Evolutionary conservation across 2,113 vertebrate species (phyloP).

Genomic region (Ctenodactylus gundi): DNA sequence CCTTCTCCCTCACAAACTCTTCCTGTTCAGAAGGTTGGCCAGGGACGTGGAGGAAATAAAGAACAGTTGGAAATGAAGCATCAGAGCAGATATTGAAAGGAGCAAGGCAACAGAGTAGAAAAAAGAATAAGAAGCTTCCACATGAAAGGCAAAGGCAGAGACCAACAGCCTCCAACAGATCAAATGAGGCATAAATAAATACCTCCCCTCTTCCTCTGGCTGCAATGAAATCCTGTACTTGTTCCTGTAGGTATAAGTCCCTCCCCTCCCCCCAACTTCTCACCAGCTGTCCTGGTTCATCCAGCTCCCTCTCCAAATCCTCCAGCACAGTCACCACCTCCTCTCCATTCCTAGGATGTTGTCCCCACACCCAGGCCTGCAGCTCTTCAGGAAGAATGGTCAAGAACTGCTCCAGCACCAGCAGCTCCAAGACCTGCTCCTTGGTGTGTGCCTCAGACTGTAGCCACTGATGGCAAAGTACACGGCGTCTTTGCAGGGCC

Average conservation of each 20-base stretch:
- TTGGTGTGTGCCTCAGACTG: constrained; percentile 30
- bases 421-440: constrained; percentile 61
- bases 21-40: not conserved
- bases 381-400: constrained; percentile 45
- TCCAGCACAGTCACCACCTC: constrained; percentile 53
- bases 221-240: not conserved
- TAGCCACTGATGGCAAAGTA: constrained; percentile 54
- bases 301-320: constrained; percentile 59
- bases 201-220: not conserved
- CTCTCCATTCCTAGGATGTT: constrained; percentile 32
- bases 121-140: not conserved
- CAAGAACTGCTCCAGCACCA: constrained; percentile 60
- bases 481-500: not conserved
- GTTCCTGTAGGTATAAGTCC: not conserved
- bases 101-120: not conserved
- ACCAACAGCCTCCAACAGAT: not conserved
- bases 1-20: not conserved
- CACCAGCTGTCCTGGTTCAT: constrained; percentile 46
- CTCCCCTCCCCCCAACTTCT: not conserved
- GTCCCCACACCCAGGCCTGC: constrained; percentile 40
- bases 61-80: not conserved
- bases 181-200: not conserved
- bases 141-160: not conserved
- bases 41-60: constrained; percentile 21
- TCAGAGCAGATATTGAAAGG: not conserved